A percentile compares a stretch with the other conserved stretches of the same genome.
Conservation (phyloP, 2,888 invertebrate genomes). For the Caenorhabditis doughertyi region DNA sequence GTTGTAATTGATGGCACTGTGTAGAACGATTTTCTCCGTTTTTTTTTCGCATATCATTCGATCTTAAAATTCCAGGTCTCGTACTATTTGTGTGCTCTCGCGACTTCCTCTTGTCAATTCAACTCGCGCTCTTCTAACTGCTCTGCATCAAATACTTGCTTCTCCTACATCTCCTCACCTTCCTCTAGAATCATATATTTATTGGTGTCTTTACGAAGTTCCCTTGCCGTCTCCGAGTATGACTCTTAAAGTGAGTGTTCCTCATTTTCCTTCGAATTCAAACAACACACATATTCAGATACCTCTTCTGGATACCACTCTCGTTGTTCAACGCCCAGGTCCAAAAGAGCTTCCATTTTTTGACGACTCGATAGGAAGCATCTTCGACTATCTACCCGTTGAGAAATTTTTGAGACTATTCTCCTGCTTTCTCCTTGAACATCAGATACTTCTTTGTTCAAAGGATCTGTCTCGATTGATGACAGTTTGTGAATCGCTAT, state of each 20-base stretch:
- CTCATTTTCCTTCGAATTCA: slow-evolving; percentile 75
- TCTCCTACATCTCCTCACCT: slow-evolving; percentile 88
- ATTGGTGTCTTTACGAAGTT: slow-evolving; percentile 94
- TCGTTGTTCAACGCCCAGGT: slow-evolving; percentile 83
- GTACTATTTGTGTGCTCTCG: slow-evolving; percentile 94
- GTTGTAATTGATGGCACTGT: background rate
- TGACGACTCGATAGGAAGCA: slow-evolving; percentile 92
- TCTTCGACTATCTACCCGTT: slow-evolving; percentile 92
- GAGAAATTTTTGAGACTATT: slow-evolving; percentile 95
- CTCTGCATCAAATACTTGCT: slow-evolving; percentile 66
- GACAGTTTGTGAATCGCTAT: slow-evolving; percentile 96
- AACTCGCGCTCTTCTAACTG: slow-evolving; percentile 89
- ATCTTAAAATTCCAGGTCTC: slow-evolving; percentile 85
- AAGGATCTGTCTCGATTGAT: slow-evolving; percentile 96
- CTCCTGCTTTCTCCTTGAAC: slow-evolving; percentile 95
- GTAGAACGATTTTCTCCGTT: background rate
- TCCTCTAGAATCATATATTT: slow-evolving; percentile 93
- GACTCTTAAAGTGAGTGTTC: slow-evolving; percentile 86
- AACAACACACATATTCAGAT: slow-evolving; percentile 48
- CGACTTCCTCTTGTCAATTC: slow-evolving; percentile 92
- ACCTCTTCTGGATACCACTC: slow-evolving; percentile 61
- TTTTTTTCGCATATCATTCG: too few species aligned
- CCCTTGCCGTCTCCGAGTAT: slow-evolving; percentile 93
- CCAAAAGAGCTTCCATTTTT: slow-evolving; percentile 92
- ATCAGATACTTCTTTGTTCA: slow-evolving; percentile 95